phyloP scores from a whole-genome alignment of 2,888 invertebrate species.

The Dynastes grantii region DNA sequence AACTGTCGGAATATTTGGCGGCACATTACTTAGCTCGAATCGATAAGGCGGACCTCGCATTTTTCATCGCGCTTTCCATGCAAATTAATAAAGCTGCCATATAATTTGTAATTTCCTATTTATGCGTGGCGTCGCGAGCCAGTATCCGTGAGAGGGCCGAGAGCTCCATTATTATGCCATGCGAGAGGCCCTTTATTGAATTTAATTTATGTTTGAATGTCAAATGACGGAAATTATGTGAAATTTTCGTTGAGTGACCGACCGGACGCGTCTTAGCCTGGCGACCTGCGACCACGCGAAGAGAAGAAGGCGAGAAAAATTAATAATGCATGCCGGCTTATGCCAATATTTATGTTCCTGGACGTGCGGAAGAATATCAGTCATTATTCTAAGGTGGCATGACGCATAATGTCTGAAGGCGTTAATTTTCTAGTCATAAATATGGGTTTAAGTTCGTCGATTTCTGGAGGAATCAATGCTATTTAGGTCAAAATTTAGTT shows the following conservation, averaged over 20 bases:
- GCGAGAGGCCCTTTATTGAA: constrained; percentile 47
- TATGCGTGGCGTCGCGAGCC: constrained; percentile 33
- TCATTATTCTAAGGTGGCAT: not conserved
- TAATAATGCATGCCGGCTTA: constrained; percentile 41
- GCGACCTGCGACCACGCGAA: not conserved
- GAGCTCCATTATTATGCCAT: constrained; percentile 42
- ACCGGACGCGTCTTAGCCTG: not conserved
- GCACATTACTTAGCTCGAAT: not conserved
- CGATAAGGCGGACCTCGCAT: constrained; percentile 31
- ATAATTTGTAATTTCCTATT: constrained; percentile 52
- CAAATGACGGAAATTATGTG: constrained; percentile 47
- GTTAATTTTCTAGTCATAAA: constrained; percentile 14
- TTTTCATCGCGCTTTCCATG: constrained; percentile 48
- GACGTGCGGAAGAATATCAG: constrained; percentile 27
- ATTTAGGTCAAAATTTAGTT: no score
- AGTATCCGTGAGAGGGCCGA: not conserved
- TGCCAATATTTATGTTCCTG: constrained; percentile 38
- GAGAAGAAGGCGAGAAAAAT: constrained; percentile 29
- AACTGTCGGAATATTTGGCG: constrained; percentile 6
- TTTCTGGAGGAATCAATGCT: no score
- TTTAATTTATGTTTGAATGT: constrained; percentile 45
- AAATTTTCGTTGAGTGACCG: constrained; percentile 47
- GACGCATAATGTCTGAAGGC: not conserved
- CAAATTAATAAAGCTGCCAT: constrained; percentile 49
- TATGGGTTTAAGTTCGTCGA: no score